phyloP scores from a whole-genome alignment of 2,797 vertebrate species.

The Danio tinwini region DNA sequence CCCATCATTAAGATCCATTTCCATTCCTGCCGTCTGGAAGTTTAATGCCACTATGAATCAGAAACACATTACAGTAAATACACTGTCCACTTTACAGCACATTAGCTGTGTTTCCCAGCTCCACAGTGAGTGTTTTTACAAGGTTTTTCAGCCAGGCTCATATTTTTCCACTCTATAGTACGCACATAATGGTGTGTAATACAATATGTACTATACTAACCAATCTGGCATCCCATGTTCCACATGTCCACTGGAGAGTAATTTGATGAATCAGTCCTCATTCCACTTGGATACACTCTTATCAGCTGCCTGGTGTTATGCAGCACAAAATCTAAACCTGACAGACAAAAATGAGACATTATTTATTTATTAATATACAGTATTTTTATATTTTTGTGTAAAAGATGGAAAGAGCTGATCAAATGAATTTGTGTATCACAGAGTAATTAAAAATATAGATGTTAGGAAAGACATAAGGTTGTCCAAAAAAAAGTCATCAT shows the following conservation, averaged over 20 bases:
- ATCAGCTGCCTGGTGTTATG: slow-evolving; percentile 88
- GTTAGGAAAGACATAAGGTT: background rate
- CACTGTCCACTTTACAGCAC: slow-evolving; percentile 24
- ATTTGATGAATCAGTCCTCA: slow-evolving; percentile 95
- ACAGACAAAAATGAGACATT: background rate
- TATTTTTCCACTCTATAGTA: background rate
- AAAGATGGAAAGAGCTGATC: background rate
- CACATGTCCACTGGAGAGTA: slow-evolving; percentile 94
- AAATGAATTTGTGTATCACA: background rate
- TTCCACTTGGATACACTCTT: slow-evolving; percentile 89
- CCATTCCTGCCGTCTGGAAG: slow-evolving; percentile 91
- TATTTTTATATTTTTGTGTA: background rate
- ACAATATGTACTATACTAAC: slow-evolving; percentile 71
- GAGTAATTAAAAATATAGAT: background rate
- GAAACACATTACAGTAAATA: slow-evolving; percentile 28
- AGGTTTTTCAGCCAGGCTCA: background rate
- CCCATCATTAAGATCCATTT: slow-evolving; percentile 96
- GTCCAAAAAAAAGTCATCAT: too few relatives aligned
- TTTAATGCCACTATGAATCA: slow-evolving; percentile 89
- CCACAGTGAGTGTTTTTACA: background rate
- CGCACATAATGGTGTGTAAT: background rate
- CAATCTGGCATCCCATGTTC: slow-evolving; percentile 93
- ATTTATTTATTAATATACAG: background rate
- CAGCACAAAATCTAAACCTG: slow-evolving; percentile 86
- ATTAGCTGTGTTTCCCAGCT: background rate